phyloP scores from a whole-genome alignment of 2,888 invertebrate genomes.

The Ashinkailepas kermadecensis region DNA sequence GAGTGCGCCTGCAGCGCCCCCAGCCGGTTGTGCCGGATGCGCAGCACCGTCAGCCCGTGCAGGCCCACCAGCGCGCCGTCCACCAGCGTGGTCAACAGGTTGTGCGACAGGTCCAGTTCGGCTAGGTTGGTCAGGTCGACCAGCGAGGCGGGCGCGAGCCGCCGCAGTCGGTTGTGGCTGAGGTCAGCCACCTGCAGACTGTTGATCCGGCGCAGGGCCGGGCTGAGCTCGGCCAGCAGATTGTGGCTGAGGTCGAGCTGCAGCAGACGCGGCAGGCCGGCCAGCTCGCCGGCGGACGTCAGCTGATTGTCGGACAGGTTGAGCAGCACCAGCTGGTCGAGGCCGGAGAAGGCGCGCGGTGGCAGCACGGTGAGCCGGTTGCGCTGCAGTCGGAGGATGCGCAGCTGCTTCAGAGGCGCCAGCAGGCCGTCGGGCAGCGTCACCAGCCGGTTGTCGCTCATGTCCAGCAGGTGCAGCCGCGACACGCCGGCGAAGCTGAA shows the following conservation, averaged over 20 bases:
- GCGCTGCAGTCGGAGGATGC: background rate
- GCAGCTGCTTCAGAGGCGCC: conserved; percentile 63
- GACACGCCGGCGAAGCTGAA: conserved; percentile 73
- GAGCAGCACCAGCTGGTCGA: background rate
- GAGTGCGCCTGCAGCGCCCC: conserved; percentile 31
- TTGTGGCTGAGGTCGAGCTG: conserved; percentile 81
- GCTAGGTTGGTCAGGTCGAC: conserved; percentile 31
- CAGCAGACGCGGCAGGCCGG: conserved; percentile 63
- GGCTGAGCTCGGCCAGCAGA: conserved; percentile 66
- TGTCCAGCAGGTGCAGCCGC: conserved; percentile 68
- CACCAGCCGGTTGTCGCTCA: conserved; percentile 76
- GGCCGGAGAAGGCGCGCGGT: background rate
- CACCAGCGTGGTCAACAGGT: conserved; percentile 29
- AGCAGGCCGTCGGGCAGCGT: conserved; percentile 61
- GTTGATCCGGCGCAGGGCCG: conserved; percentile 65
- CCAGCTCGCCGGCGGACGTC: conserved; percentile 64
- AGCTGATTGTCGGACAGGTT: conserved; percentile 31
- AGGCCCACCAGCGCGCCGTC: conserved; percentile 30
- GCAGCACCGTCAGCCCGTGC: conserved; percentile 30
- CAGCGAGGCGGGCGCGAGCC: conserved; percentile 30
- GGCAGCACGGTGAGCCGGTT: background rate
- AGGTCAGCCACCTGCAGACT: conserved; percentile 50
- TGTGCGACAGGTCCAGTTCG: conserved; percentile 31
- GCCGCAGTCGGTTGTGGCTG: conserved; percentile 31
- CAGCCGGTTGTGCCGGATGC: conserved; percentile 31